Evolutionary conservation across 2,113 vertebrate species (phyloP), one percentile per base, ranked within the genome.

Genomic region (Tonatia bakeri): DNA sequence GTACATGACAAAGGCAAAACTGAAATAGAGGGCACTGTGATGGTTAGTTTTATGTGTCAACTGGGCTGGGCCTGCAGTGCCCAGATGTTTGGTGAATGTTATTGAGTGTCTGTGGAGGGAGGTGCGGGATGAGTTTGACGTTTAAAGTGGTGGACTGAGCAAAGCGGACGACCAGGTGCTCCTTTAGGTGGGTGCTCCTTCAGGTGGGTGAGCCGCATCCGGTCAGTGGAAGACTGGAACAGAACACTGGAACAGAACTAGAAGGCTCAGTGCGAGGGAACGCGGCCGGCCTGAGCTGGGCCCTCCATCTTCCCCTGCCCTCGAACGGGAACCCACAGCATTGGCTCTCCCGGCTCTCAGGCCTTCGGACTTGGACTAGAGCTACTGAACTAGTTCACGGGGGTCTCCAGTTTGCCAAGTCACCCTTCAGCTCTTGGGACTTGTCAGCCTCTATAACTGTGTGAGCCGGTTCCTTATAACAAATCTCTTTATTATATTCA

Each of bases 1-100:
- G 36, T 43, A 7, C 31, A 82, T 17, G 20, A 52, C 17, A 40
- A n/a, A 82, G 54, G 33, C 28, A 96, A 93, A n/a, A 82, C 65
- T 70, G 76, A 56, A 69, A 50, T 72, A 77, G 15, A 38, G 12
- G 31, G 14, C 3, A 0, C 5, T 87, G 19, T 36, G 7, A 52
- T n/a, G 7, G 22, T 61, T 17, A 87, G 73, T 76, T 91, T 77
- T 16, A 10, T 59, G 4, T 69, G 17, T 87, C 33, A 20, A 7
- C 24, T 86, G 81, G 38, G 9, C n/a, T 45, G 64, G 80, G 72
- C 22, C 33, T 64, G 2, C 1, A 7, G 43, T 50, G 11, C 31
- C 54, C 61, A 64, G 65, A 65, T 16, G 70, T 19, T 40, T 80
- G 64, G 28, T 22, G 36, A 22, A 80, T 17, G 2, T 43, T 80